Conservation (phyloP, 2,888 invertebrate genomes). For the Sphecodes monilicornis region DNA sequence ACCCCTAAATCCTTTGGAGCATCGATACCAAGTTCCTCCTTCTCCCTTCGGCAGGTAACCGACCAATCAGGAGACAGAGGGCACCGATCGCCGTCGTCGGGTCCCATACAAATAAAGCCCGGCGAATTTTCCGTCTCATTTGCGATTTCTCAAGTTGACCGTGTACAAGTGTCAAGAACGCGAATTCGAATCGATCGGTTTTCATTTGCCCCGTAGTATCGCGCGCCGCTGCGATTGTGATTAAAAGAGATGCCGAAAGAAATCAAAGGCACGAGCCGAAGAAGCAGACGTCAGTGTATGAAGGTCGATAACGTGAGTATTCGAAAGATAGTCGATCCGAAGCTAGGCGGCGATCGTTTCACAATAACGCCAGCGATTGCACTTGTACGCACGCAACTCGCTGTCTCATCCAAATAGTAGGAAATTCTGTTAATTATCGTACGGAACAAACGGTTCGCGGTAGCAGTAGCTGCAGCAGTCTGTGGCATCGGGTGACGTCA, state of each 20-base stretch:
- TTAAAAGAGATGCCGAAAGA: constrained; percentile 18
- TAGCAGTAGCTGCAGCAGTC: constrained; percentile 1
- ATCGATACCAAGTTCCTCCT: background rate
- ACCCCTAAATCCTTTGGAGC: background rate
- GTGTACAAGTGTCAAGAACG: background rate
- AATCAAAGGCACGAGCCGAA: constrained; percentile 17
- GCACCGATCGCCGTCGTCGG: too few relatives aligned
- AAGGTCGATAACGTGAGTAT: constrained; percentile 47
- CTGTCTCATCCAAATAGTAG: background rate
- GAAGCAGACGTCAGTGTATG: background rate
- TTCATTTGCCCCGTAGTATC: background rate
- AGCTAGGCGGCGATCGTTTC: background rate
- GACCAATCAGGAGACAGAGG: constrained; percentile 33
- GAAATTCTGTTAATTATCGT: constrained; percentile 23
- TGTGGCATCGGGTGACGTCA: constrained; percentile 21
- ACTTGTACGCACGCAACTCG: background rate
- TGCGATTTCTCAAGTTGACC: background rate
- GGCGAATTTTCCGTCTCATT: constrained; percentile 29
- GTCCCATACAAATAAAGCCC: background rate
- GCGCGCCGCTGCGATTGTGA: background rate
- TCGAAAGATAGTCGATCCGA: background rate
- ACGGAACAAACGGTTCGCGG: background rate
- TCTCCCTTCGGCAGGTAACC: background rate
- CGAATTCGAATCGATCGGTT: constrained; percentile 6
- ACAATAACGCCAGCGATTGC: background rate